Base-by-base conservation (phyloP, 2,113 vertebrate genomes). In the Boulengeromyrus knoepffleri region DNA sequence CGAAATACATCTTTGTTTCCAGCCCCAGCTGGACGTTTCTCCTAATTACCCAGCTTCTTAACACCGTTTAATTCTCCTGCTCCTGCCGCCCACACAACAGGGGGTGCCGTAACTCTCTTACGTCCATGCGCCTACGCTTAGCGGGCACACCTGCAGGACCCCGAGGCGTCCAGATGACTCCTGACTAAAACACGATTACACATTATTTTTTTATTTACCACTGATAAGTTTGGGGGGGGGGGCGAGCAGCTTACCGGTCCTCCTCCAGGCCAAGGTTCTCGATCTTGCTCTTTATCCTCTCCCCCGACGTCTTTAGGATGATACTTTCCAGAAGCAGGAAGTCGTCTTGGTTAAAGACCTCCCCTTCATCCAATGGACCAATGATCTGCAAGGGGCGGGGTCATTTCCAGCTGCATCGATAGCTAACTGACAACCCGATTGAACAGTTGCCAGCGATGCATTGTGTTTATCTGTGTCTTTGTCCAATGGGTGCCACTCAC, bases 261-360 rank as follows among this genome's bases (percentile, higher is more conserved):
- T 98, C 99, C 91, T 98, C 98, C 0, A 97, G 95, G 10, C 95
- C 97, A 90, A 99, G 96, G 88, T 97, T 96, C 31, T 97, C 95
- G 90, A 99, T 95, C 91, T 98, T 98, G 92, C 94, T 96, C 94
- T 98, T 98, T 92, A 99, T 99, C 93, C 97, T 97, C 93, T 99
- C 98, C 56, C 97, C 99, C 0, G 98, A 99, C 6, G 98, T 99
- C 94, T 98, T 99, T 6, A 98, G 91, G 90, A 99, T 97, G 92
- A 99, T 98, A 92, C 97, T 99, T 94, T 99, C 99, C 90, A 99
- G 92, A 46, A 99, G 97, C 90, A 99, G 97, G 91, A 99, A 99
- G 94, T 99, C 99, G 0, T 99, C 98, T 91, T 99, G 99, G 93
- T 99, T 99, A 93, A 99, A 99, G 92, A 99, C 95, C 93, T 99